These are phyloP conservation scores for Zootermopsis nevadensis DNA, from an alignment of 2,888 invertebrate genomes.

Conservation along the genomic window DNA sequence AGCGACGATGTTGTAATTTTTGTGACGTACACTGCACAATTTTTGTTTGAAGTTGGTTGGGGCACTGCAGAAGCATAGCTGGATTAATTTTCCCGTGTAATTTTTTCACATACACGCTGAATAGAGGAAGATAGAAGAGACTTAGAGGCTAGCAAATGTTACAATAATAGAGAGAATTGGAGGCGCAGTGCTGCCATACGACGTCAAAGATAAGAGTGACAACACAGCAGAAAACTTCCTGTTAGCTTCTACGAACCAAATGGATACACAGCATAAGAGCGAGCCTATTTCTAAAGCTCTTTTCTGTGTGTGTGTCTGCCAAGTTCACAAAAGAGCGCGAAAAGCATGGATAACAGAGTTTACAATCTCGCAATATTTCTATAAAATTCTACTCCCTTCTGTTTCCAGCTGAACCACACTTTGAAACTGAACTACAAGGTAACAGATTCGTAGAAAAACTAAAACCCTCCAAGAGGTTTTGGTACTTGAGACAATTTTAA, in stretches of 20 bases:
- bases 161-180: not conserved
- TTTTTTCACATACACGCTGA: conserved; percentile 20
- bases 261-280: not conserved
- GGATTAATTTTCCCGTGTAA: conserved; percentile 34
- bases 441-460: not conserved
- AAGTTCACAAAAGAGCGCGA: not conserved
- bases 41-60: not conserved
- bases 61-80: conserved; percentile 4
- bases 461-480: not conserved
- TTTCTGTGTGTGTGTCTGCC: not conserved
- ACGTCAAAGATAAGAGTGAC: not conserved
- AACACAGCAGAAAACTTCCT: conserved; percentile 2
- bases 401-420: not conserved
- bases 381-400: not conserved
- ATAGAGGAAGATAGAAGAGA: conserved; percentile 17
- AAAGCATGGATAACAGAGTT: not conserved
- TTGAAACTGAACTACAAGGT: not conserved
- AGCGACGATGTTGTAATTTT: not conserved
- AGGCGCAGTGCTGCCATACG: not conserved
- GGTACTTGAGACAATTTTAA: too few species aligned
- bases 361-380: not conserved
- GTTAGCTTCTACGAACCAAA: not conserved
- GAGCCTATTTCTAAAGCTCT: not conserved
- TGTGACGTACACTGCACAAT: not conserved
- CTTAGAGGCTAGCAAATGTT: not conserved